Base-by-base conservation (phyloP, 2,113 vertebrate species). In the Lutjanus erythropterus region DNA sequence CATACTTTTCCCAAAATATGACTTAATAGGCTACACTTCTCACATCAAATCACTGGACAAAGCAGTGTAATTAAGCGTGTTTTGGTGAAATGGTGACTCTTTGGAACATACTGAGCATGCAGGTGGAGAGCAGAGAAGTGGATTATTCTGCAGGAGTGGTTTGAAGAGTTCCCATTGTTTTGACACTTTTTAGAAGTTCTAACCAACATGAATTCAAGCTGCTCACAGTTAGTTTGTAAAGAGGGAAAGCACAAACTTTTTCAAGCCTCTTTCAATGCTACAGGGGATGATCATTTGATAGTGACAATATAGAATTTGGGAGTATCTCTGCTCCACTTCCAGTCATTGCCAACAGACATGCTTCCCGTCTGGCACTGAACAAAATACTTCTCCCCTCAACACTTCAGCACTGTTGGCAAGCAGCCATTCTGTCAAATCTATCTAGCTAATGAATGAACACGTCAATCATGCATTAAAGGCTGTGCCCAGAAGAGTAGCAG, bases 361-460 rank as follows among this genome's bases (percentile, higher is more conserved):
- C 59, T 39, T 83, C 31, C 62, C 41, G 6, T 83, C 60, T 75
- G 56, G 55, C 70, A 60, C 61, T 59, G 56, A 82, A 81, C 67
- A 83, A 84, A 87, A 79, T 76, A 80, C 71, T 81, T 80, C 76
- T 75, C 61, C 59, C 55, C 49, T 80, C 71, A 71, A 80, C 35
- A 39, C 67, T 80, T 73, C 74, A 75, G 78, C 71, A 18, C 68
- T 78, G 44, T 58, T 73, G 75, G 83, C 72, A 81, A 86, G 73
- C 82, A 25, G 56, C 79, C 72, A 76, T 86, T 62, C 78, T 89
- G 87, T 90, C 87, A 90, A 89, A 86, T 83, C 59, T 60, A 59
- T 61, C 76, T 42, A 52, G 78, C 78, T 88, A 91, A 89, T 90
- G 84, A 91, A 89, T 89, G 73, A 74, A 82, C 41, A 49, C 35